Evolutionary conservation across 2,797 vertebrate genomes (phyloP).

Genomic region (Pangasius krempfi): DNA sequence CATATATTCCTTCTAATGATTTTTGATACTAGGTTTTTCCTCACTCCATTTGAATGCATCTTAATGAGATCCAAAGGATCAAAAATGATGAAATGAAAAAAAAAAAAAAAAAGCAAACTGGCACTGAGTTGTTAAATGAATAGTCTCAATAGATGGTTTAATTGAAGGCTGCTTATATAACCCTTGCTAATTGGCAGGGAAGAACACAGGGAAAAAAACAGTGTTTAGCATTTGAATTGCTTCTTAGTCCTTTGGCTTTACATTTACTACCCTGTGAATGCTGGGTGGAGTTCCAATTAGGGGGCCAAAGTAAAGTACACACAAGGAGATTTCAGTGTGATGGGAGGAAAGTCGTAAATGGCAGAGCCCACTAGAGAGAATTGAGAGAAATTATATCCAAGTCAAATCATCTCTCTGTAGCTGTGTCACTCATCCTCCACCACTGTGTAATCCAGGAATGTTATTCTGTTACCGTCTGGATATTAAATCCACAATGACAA

Average conservation of each 20-base stretch:
- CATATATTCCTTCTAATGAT: background rate
- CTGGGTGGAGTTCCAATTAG: background rate
- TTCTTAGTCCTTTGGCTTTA: background rate
- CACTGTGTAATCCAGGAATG: background rate
- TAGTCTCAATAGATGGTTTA: background rate
- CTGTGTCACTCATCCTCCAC: too few species aligned
- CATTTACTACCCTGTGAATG: background rate
- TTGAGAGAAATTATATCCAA: too few species aligned
- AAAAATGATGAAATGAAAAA: constrained; percentile 1
- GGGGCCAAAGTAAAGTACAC: background rate
- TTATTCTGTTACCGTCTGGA: background rate
- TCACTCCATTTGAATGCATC: background rate
- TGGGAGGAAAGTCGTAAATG: background rate
- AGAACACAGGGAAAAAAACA: background rate
- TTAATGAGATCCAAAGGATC: background rate
- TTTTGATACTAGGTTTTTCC: background rate
- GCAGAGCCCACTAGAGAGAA: background rate
- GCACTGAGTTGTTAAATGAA: background rate
- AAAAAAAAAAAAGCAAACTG: background rate
- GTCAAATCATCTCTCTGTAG: background rate
- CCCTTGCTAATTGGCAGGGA: constrained; percentile 1
- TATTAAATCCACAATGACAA: background rate
- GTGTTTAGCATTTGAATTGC: background rate
- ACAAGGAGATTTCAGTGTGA: background rate
- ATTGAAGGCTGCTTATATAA: background rate